Evolutionary conservation across 2,797 vertebrate species (phyloP).

Genomic region (Aplochiton taeniatus): DNA sequence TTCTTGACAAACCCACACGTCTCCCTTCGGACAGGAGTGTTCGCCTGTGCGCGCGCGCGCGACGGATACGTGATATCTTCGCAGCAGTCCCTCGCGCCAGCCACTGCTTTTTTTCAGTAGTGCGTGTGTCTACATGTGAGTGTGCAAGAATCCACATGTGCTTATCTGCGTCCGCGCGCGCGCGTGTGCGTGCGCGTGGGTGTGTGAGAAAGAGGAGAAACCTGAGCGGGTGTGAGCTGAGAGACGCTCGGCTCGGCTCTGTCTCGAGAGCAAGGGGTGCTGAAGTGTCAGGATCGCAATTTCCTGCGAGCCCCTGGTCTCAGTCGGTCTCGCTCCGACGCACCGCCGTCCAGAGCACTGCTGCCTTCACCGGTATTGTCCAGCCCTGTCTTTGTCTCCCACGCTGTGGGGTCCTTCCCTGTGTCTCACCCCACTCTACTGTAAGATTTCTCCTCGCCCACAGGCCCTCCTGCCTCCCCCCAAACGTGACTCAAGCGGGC

Average conservation of each 20-base stretch:
- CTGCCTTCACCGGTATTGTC: too few relatives aligned
- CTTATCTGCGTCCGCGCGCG: constrained; percentile 2
- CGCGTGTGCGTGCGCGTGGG: constrained; percentile 35
- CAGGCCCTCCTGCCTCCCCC: background rate
- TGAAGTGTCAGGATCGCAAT: constrained; percentile 69
- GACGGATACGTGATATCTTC: background rate
- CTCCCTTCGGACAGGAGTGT: constrained; percentile 44
- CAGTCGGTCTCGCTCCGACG: constrained; percentile 36
- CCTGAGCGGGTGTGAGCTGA: constrained; percentile 70
- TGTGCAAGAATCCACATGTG: background rate
- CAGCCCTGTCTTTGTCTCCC: too few relatives aligned
- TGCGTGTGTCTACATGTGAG: background rate
- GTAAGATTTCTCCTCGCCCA: background rate
- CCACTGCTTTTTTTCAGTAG: background rate
- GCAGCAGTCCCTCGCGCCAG: too few relatives aligned
- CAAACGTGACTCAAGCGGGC: background rate
- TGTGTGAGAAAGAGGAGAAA: constrained; percentile 44
- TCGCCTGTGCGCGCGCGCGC: background rate
- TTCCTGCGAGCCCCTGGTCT: constrained; percentile 61
- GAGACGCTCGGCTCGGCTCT: constrained; percentile 61
- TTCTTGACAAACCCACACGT: constrained; percentile 50
- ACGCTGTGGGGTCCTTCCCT: too few relatives aligned
- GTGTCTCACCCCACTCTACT: background rate
- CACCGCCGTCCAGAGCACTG: background rate
- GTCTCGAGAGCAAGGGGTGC: constrained; percentile 62